Base-by-base conservation (phyloP, 2,888 invertebrate genomes). In the Carabus problematicus region DNA sequence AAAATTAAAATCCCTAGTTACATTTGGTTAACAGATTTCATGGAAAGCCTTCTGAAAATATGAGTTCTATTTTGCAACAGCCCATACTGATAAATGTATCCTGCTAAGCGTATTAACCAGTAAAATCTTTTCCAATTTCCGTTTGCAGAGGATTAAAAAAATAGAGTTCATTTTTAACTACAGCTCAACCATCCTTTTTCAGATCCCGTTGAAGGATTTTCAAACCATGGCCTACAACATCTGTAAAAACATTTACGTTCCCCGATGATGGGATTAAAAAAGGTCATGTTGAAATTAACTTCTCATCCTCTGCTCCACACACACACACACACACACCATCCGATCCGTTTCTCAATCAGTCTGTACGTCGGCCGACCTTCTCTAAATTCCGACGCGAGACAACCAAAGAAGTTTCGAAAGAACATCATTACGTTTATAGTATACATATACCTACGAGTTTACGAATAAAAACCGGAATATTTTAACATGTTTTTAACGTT, bases 401-500 rank as follows among this genome's bases (percentile, higher is more conserved):
- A 18, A 19, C 52, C 16, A 52, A 52, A 52, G 52, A 52, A 52
- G 19, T 52, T 52, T 52, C 45, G 60, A 16, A 60, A 60, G 60
- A 60, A 60, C 45, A 29, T 42, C 60, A 45, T 60, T 60, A 60
- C 60, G 60, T 41, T 59, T 59, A n/a, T 59, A 39, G 41, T 59
- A 41, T 41, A 41, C 16, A 14, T 45, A 60, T 59, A 59, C 40
- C 59, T 59, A 59, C 59, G 60, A 45, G 52, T 60, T 60, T 45
- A 43, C 60, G 42, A 60, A 43, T 45, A 60, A 60, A 60, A 60
- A 60, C 43, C 43, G 42, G 60, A 60, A 45, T 60, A 60, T 60
- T 60, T 60, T 60, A 60, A 60, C 60, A 60, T 60, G 60, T 60
- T 60, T 59, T 60, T 60, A 60, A 60, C 18, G 60, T 43, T 60